phyloP scores from a whole-genome alignment of 1,140 invertebrate genomes.

The Drosophila tani region DNA sequence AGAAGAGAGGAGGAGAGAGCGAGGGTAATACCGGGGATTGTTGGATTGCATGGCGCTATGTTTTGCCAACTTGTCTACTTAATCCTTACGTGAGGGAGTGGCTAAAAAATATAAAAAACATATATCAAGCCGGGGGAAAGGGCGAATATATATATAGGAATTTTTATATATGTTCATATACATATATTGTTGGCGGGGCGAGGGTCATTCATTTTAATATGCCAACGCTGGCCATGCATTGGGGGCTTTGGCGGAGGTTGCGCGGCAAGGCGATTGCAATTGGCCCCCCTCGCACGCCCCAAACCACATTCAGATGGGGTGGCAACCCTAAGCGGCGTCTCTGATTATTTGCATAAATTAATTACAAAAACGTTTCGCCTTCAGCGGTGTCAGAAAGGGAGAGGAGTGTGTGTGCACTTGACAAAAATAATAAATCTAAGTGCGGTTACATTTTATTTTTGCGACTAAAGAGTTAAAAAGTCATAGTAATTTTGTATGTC shows the following conservation, averaged over 20 bases:
- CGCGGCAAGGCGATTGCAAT: constrained; percentile 32
- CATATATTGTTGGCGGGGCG: constrained; percentile 27
- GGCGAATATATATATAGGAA: constrained; percentile 12
- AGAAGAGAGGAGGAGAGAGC: constrained; percentile 1
- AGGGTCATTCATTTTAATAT: constrained; percentile 78
- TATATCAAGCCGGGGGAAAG: constrained; percentile 4
- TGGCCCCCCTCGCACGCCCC: constrained; percentile 6
- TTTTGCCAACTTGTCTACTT: constrained; percentile 78
- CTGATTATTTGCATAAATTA: constrained; percentile 81
- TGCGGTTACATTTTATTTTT: no score
- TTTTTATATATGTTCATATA: constrained; percentile 32
- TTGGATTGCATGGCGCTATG: constrained; percentile 46
- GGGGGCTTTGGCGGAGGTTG: constrained; percentile 8
- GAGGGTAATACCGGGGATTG: constrained; percentile 22
- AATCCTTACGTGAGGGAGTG: constrained; percentile 63
- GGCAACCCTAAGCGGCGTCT: constrained; percentile 43
- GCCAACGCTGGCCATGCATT: constrained; percentile 59
- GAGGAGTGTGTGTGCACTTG: constrained; percentile 19
- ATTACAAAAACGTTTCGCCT: constrained; percentile 74
- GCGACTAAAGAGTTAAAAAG: no score
- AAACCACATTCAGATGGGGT: constrained; percentile 4
- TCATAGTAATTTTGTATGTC: no score
- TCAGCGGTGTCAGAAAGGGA: constrained; percentile 12
- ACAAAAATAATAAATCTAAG: neutral
- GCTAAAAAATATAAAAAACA: constrained; percentile 31